Evolutionary conservation across 2,888 invertebrate species (phyloP).

Genomic region (Disparrhopalites patrizii): DNA sequence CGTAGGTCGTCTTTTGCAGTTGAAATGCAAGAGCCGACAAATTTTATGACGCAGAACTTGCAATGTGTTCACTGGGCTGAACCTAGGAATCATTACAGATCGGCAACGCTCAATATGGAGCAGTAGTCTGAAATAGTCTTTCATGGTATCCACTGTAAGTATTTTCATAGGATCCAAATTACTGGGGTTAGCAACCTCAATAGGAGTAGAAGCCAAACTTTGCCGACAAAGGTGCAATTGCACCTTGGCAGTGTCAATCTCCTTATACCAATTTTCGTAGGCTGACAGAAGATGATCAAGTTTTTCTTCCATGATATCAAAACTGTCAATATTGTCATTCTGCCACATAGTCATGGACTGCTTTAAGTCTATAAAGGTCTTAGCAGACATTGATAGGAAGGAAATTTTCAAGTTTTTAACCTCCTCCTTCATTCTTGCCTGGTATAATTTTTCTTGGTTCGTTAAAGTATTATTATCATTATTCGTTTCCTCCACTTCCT

Average conservation of each 20-base stretch:
- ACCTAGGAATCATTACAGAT: neutral
- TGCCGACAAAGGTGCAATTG: neutral
- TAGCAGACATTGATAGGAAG: no score
- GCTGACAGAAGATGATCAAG: neutral
- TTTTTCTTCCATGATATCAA: neutral
- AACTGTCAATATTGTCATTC: no score
- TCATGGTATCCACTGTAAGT: conserved; percentile 3
- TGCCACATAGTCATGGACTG: no score
- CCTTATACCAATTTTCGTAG: neutral
- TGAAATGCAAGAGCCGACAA: conserved; percentile 9
- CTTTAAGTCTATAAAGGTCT: no score
- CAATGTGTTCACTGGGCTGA: neutral
- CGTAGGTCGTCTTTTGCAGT: neutral
- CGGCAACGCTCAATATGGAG: neutral
- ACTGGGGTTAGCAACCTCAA: neutral
- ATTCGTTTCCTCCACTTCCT: neutral
- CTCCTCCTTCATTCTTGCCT: neutral
- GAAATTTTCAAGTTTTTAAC: neutral
- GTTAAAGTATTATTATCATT: no score
- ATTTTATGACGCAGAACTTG: neutral
- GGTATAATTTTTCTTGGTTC: neutral
- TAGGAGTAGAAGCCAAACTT: neutral
- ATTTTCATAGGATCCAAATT: neutral
- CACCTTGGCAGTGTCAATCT: neutral
- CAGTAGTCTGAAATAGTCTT: conserved; percentile 3